These are phyloP conservation scores for Ranitomeya variabilis DNA, from an alignment of 2,113 vertebrate genomes.

Conservation along the genomic window DNA sequence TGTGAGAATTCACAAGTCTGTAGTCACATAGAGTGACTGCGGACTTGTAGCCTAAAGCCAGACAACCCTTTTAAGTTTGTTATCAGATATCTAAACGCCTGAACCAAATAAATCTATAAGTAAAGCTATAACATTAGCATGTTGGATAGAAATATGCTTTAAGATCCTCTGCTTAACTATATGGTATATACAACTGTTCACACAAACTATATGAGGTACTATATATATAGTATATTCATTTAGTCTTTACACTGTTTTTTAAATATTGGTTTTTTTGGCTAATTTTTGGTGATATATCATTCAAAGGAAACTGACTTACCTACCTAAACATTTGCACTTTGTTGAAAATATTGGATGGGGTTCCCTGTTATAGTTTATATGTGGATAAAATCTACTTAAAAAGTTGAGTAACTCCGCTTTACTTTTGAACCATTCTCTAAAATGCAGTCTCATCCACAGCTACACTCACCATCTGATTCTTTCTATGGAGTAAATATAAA, in stretches of 20 bases:
- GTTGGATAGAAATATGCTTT: too few species aligned
- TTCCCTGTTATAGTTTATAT: not conserved
- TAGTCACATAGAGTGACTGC: too few species aligned
- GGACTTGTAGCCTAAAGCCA: too few species aligned
- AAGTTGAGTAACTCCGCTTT: too few species aligned
- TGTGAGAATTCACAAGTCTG: too few species aligned
- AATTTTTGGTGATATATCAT: not conserved
- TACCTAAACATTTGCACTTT: not conserved
- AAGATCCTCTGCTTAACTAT: not conserved
- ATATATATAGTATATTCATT: not conserved
- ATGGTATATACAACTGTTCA: not conserved
- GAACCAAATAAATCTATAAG: not conserved
- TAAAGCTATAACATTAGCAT: too few species aligned
- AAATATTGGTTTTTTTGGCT: not conserved
- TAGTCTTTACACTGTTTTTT: conserved; percentile 1
- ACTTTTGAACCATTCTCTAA: too few species aligned
- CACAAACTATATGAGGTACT: not conserved
- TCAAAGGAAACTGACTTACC: not conserved
- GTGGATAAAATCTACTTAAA: not conserved
- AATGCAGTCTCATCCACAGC: too few species aligned
- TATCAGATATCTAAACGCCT: not conserved
- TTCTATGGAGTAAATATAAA: too few species aligned
- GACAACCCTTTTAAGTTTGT: not conserved
- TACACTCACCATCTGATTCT: too few species aligned
- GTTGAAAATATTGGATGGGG: not conserved